Percentiles rank a stretch among this genome's conserved stretches.
phyloP scores from a whole-genome alignment of 2,888 invertebrate species.

The Periphyllus acericola region DNA sequence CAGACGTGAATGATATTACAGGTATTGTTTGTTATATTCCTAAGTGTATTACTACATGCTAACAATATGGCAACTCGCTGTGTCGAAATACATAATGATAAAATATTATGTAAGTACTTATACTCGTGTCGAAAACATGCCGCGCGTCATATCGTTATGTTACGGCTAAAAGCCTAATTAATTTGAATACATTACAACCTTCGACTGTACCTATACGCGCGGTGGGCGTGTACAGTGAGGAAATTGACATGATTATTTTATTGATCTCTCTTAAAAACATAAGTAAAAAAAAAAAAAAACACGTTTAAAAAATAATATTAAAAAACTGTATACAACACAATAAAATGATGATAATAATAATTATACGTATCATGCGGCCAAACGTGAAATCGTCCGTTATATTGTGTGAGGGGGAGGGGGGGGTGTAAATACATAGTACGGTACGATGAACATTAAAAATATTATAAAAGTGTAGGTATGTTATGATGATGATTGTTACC shows the following conservation, averaged over 20 bases:
- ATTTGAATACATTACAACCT: neutral
- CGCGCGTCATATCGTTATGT: neutral
- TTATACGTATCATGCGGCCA: neutral
- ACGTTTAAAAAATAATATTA: neutral
- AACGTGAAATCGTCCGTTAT: too few relatives aligned
- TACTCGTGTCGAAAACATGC: constrained; percentile 36
- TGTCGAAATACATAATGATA: neutral
- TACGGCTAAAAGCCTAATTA: neutral
- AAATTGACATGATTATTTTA: neutral
- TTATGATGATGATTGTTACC: too few relatives aligned
- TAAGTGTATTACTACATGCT: neutral
- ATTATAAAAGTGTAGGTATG: too few relatives aligned
- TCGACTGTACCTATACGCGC: neutral
- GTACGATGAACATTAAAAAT: too few relatives aligned
- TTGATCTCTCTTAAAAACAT: constrained; percentile 1
- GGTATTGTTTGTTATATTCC: neutral
- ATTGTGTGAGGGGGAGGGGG: too few relatives aligned
- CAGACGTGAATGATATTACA: constrained; percentile 35
- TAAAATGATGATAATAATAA: neutral
- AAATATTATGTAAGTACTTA: neutral
- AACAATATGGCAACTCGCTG: constrained; percentile 57
- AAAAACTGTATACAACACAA: neutral
- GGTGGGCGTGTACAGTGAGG: neutral
- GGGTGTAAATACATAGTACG: too few relatives aligned
- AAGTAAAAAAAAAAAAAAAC: constrained; percentile 25